phyloP scores from a whole-genome alignment of 2,888 invertebrate genomes.

The Teinopalpus imperialis region DNA sequence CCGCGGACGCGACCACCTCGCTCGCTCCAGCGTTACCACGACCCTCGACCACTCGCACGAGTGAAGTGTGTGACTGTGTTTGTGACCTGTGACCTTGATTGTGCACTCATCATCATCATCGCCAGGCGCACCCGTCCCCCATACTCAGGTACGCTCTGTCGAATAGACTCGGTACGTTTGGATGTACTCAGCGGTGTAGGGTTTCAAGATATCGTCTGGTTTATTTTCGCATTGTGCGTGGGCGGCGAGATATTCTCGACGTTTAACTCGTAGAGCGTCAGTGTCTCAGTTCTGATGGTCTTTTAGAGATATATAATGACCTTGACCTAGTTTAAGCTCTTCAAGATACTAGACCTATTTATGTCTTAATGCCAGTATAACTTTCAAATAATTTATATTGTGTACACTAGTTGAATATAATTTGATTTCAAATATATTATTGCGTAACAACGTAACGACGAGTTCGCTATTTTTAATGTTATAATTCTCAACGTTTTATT shows the following conservation, averaged over 20 bases:
- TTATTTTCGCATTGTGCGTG: slow-evolving; percentile 69
- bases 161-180: background rate
- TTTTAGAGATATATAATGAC: slow-evolving; percentile 45
- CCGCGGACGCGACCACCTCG: slow-evolving; percentile 75
- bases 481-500: too few relatives aligned
- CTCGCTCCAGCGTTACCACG: slow-evolving; percentile 69
- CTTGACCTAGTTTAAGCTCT: slow-evolving; percentile 64
- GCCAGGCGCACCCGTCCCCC: too few relatives aligned
- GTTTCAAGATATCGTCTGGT: slow-evolving; percentile 71
- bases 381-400: too few relatives aligned
- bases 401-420: too few relatives aligned
- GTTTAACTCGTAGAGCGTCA: slow-evolving; percentile 33
- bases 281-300: slow-evolving; percentile 13
- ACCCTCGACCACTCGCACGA: slow-evolving; percentile 71
- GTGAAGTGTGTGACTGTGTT: slow-evolving; percentile 79
- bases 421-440: background rate
- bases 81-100: slow-evolving; percentile 46
- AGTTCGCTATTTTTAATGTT: too few relatives aligned
- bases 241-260: slow-evolving; percentile 42
- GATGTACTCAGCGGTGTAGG: slow-evolving; percentile 54
- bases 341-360: slow-evolving; percentile 22
- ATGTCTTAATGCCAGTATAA: slow-evolving; percentile 24
- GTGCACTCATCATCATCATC: slow-evolving; percentile 40
- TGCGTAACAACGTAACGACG: background rate
- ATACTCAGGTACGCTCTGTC: slow-evolving; percentile 36